Conservation (phyloP, 2,797 vertebrate genomes). For the Oreonectes daqikongensis region DNA sequence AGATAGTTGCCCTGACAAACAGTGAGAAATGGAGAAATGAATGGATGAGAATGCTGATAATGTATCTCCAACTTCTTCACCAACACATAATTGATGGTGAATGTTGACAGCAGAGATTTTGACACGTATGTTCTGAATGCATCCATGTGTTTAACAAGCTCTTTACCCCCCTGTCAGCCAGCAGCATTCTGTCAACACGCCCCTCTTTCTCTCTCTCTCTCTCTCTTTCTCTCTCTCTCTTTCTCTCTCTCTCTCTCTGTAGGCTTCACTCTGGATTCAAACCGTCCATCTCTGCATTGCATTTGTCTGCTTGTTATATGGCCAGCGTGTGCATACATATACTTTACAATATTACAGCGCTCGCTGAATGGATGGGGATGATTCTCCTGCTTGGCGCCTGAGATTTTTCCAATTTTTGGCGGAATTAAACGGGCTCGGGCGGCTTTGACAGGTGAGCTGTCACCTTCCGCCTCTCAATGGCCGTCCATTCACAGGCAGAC, state of each 20-base stretch:
- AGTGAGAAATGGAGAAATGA: neutral
- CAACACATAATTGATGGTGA: neutral
- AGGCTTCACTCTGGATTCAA: conserved; percentile 22
- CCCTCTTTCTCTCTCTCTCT: conserved; percentile 30
- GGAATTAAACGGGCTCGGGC: conserved; percentile 85
- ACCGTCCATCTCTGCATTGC: conserved; percentile 71
- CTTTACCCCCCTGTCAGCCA: conserved; percentile 83
- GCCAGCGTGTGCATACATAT: conserved; percentile 68
- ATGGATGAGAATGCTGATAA: too few species aligned
- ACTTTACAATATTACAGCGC: conserved; percentile 65
- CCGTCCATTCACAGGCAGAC: conserved; percentile 83
- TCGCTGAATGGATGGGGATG: conserved; percentile 79
- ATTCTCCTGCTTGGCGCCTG: conserved; percentile 79
- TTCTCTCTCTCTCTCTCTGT: conserved; percentile 9
- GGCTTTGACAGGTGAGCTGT: conserved; percentile 90
- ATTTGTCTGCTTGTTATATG: conserved; percentile 77
- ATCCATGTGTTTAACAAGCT: conserved; percentile 78
- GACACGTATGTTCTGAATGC: conserved; percentile 36
- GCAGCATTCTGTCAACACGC: conserved; percentile 82
- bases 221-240: conserved; percentile 17
- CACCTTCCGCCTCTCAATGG: conserved; percentile 82
- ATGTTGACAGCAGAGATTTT: neutral
- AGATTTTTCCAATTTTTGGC: conserved; percentile 83
- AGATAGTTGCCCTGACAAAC: neutral
- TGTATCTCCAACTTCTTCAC: neutral